A percentile compares a stretch with the other conserved stretches of the same genome.
Conservation (phyloP, 2,888 invertebrate species). For the Amblyjoppa proteus region DNA sequence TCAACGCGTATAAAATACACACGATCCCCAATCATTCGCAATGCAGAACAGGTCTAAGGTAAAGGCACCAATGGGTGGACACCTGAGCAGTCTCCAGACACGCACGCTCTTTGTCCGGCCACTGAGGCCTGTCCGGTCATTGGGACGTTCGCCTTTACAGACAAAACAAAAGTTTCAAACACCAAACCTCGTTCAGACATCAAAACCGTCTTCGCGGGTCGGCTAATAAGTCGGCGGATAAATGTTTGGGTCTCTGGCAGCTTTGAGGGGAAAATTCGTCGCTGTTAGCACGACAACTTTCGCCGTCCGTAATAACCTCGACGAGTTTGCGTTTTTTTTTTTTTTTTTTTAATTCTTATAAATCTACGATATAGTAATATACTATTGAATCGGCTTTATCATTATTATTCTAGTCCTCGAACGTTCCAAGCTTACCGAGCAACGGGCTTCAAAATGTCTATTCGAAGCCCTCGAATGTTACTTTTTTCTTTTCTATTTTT, state of each 20-base stretch:
- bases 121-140: neutral
- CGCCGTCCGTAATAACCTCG: neutral
- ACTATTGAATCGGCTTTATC: neutral
- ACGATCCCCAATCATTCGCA: slow-evolving; percentile 32
- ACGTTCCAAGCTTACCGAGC: neutral
- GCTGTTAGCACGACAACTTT: slow-evolving; percentile 25
- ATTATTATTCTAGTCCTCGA: neutral
- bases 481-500: no score
- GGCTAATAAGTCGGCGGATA: neutral
- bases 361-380: slow-evolving; percentile 4
- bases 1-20: slow-evolving; percentile 23
- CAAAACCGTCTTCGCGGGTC: neutral
- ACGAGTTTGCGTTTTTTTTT: slow-evolving; percentile 2
- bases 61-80: no score
- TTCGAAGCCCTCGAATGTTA: no score
- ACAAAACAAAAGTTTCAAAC: neutral
- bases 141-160: neutral
- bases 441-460: no score
- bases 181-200: neutral
- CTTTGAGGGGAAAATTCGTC: neutral
- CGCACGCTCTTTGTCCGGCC: no score
- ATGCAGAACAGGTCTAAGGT: neutral
- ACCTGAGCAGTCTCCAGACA: no score
- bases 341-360: slow-evolving; percentile 13
- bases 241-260: neutral